These are phyloP conservation scores for Stenodera caucasica DNA, from an alignment of 2,888 invertebrate species.

Conservation along the genomic window DNA sequence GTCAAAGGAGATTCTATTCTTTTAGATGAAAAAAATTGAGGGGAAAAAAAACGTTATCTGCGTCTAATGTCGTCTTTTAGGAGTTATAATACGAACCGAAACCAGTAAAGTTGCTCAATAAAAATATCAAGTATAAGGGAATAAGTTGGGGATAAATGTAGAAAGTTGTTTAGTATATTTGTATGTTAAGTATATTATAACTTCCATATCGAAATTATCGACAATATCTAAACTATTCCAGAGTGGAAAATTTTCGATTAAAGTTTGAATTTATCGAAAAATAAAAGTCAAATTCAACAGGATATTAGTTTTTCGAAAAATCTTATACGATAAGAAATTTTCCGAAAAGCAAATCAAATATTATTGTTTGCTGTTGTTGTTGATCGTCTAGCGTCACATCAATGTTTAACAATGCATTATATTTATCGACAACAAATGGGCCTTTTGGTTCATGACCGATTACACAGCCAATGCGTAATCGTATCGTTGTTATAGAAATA, in stretches of 20 bases:
- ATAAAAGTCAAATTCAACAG: background rate
- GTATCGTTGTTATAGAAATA: slow-evolving; percentile 7
- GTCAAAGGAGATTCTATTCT: background rate
- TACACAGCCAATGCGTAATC: slow-evolving; percentile 31
- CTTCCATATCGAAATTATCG: background rate
- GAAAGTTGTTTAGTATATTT: background rate
- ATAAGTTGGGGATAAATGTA: slow-evolving; percentile 3
- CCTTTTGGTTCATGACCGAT: slow-evolving; percentile 36
- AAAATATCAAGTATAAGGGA: slow-evolving; percentile 17
- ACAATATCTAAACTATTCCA: background rate
- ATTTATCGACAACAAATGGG: slow-evolving; percentile 28
- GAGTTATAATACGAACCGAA: slow-evolving; percentile 28
- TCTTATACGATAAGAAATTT: background rate
- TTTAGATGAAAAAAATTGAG: slow-evolving; percentile 24
- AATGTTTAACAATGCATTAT: slow-evolving; percentile 20
- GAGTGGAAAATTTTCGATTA: background rate
- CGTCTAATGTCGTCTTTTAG: slow-evolving; percentile 30
- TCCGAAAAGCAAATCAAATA: background rate
- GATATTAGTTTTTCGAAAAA: background rate
- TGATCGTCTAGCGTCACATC: slow-evolving; percentile 18
- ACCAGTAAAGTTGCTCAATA: slow-evolving; percentile 28
- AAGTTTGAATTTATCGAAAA: background rate
- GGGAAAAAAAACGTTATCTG: slow-evolving; percentile 26
- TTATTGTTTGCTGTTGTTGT: slow-evolving; percentile 19
- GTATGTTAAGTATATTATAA: slow-evolving; percentile 3